These are phyloP conservation scores for Eupithecia subfuscata DNA, from an alignment of 2,888 invertebrate species.

Conservation along the genomic window DNA sequence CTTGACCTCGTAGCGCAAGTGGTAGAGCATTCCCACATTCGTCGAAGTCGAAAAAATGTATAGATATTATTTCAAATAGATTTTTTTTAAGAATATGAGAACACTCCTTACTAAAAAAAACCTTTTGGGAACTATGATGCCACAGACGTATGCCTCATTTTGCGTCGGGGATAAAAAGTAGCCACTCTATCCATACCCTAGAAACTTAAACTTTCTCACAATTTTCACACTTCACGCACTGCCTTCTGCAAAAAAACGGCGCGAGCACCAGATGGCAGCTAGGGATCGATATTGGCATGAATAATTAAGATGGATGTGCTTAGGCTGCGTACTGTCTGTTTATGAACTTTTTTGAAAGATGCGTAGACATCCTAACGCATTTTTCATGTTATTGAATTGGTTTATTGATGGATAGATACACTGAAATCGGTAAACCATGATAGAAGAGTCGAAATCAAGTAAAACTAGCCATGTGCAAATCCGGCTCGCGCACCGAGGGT, in stretches of 20 bases:
- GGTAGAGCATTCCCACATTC: no score
- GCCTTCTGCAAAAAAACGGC: conserved; percentile 45
- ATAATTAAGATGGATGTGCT: conserved; percentile 74
- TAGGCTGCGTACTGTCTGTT: conserved; percentile 47
- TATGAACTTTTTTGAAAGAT: conserved; percentile 35
- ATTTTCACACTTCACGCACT: conserved; percentile 19
- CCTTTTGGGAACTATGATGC: neutral
- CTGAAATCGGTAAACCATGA: neutral
- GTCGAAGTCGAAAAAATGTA: no score
- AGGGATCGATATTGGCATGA: conserved; percentile 71
- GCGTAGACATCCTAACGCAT: conserved; percentile 10
- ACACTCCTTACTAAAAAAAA: neutral
- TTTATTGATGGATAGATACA: conserved; percentile 20
- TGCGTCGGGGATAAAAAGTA: neutral
- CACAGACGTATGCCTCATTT: neutral
- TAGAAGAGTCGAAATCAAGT: neutral
- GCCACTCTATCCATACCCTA: neutral
- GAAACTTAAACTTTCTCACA: neutral
- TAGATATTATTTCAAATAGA: no score
- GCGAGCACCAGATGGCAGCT: conserved; percentile 58
- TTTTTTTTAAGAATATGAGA: neutral
- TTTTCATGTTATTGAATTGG: conserved; percentile 30
- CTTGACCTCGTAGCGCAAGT: no score
- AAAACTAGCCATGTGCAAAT: neutral
- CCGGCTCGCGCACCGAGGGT: neutral